These are phyloP conservation scores for Poecilobothrus nobilitatus DNA, from an alignment of 2,888 invertebrate species.

Conservation along the genomic window DNA sequence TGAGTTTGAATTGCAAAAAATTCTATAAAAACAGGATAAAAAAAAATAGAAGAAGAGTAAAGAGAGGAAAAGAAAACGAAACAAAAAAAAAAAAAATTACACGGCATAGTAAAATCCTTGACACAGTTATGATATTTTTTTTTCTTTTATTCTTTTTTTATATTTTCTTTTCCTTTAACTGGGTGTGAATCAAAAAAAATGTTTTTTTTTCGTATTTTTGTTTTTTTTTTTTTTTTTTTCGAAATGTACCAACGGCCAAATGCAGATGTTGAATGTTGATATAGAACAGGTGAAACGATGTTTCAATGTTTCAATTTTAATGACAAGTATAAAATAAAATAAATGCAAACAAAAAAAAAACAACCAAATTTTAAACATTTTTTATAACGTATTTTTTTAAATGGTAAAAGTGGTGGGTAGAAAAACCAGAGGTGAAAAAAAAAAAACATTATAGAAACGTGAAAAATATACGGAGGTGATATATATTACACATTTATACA, in stretches of 20 bases:
- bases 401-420: neutral
- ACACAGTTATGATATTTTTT: neutral
- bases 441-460: neutral
- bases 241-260: neutral
- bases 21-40: too few relatives aligned
- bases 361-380: neutral
- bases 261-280: neutral
- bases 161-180: neutral
- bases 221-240: neutral
- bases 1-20: neutral
- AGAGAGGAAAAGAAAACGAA: too few relatives aligned
- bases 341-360: neutral
- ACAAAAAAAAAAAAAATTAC: too few relatives aligned
- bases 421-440: neutral
- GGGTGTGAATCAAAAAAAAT: neutral
- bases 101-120: neutral
- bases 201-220: neutral
- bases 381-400: neutral
- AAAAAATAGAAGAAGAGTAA: too few relatives aligned
- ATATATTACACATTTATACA: too few relatives aligned
- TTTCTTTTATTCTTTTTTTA: neutral
- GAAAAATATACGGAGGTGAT: too few relatives aligned
- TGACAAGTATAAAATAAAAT: neutral
- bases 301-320: neutral
- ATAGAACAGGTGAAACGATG: conserved; percentile 2